Percentiles rank a stretch among this genome's conserved stretches.
Conservation (phyloP, 2,113 vertebrate genomes). For the Aplodontia rufa region DNA sequence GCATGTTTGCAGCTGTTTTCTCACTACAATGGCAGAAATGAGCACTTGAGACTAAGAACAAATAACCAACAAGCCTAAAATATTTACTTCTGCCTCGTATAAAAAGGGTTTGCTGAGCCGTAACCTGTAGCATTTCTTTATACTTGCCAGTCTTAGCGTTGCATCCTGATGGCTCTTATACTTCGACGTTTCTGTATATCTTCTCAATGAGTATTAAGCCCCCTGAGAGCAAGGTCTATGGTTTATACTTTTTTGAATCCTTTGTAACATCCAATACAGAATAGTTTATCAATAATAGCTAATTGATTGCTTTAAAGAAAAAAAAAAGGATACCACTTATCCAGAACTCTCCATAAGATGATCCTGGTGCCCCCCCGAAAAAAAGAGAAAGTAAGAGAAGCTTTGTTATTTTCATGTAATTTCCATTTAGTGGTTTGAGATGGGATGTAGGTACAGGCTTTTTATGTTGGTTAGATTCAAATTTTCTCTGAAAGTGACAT, state of each 20-base stretch:
- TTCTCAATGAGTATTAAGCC: constrained; percentile 14
- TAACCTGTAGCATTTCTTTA: neutral
- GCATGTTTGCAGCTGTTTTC: neutral
- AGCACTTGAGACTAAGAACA: neutral
- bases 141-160: neutral
- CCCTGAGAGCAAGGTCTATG: neutral
- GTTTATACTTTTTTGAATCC: neutral
- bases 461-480: neutral
- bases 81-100: constrained; percentile 6
- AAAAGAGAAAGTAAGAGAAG: neutral
- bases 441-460: neutral
- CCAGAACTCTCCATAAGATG: neutral
- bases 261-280: neutral
- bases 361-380: neutral
- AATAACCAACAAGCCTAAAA: neutral
- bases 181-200: neutral
- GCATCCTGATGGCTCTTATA: neutral
- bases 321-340: neutral
- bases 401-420: neutral
- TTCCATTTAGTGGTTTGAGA: neutral
- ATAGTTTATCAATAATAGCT: neutral
- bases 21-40: neutral
- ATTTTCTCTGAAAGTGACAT: constrained; percentile 34
- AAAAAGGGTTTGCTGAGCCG: neutral
- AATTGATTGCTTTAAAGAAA: neutral